phyloP scores from a whole-genome alignment of 2,113 vertebrate genomes.

The Nanorana parkeri region DNA sequence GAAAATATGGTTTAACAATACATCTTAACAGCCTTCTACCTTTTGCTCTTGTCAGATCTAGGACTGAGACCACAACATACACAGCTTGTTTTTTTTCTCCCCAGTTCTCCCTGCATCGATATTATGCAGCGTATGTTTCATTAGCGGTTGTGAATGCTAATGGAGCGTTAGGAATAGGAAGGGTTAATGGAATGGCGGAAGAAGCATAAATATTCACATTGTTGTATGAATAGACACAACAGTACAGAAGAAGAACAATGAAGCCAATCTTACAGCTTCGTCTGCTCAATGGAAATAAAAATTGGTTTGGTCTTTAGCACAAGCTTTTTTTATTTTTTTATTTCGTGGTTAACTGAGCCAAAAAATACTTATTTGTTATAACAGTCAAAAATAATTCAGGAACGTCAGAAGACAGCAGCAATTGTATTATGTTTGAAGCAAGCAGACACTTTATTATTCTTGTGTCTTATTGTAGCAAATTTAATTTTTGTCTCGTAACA shows the following conservation, averaged over 20 bases:
- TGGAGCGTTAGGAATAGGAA: neutral
- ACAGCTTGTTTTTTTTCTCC: too few species aligned
- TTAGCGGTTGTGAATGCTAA: too few species aligned
- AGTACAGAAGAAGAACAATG: slow-evolving; percentile 25
- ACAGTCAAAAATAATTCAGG: slow-evolving; percentile 41
- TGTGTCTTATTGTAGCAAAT: slow-evolving; percentile 41
- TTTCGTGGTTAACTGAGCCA: slow-evolving; percentile 33
- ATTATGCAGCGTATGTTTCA: too few species aligned
- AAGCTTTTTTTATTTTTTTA: neutral
- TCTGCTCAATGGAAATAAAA: slow-evolving; percentile 34
- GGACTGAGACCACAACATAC: too few species aligned
- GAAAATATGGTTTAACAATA: too few species aligned
- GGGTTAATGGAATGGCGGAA: slow-evolving; percentile 5
- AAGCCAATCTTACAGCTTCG: slow-evolving; percentile 24
- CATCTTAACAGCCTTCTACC: too few species aligned
- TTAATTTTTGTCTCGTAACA: slow-evolving; percentile 50
- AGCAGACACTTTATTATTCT: slow-evolving; percentile 47
- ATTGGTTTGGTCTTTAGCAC: slow-evolving; percentile 14
- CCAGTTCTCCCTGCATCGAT: too few species aligned
- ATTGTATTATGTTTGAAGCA: slow-evolving; percentile 34
- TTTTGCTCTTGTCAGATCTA: too few species aligned
- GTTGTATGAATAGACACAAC: slow-evolving; percentile 40
- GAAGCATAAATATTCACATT: neutral
- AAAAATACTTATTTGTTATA: slow-evolving; percentile 44
- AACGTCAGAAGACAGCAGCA: slow-evolving; percentile 28